Evolutionary conservation across 1,140 invertebrate genomes (phyloP).

Genomic region (Atopsyche davidsoni): DNA sequence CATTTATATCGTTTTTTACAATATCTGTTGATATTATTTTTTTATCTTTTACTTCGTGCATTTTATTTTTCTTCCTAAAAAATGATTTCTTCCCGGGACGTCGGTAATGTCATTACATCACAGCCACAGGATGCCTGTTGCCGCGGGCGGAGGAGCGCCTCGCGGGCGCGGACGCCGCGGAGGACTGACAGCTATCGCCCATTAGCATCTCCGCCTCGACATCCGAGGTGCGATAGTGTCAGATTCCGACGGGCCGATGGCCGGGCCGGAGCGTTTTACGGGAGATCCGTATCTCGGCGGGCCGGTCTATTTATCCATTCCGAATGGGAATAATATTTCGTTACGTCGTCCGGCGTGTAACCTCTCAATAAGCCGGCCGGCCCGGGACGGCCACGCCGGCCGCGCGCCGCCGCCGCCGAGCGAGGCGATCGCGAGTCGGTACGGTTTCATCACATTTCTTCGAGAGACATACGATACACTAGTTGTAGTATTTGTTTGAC

Average conservation of each 20-base stretch:
- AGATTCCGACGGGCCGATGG: conserved; percentile 20
- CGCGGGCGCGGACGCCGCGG: conserved; percentile 10
- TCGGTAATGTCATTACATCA: too few relatives aligned
- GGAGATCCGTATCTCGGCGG: conserved; percentile 21
- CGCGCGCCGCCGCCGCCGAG: background rate
- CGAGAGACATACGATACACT: too few relatives aligned
- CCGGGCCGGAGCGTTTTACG: conserved; percentile 12
- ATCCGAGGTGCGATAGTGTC: conserved; percentile 19
- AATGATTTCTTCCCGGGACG: too few relatives aligned
- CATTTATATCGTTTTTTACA: too few relatives aligned
- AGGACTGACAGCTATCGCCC: conserved; percentile 27
- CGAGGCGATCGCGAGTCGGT: background rate
- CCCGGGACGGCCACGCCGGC: background rate
- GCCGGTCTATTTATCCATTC: conserved; percentile 25
- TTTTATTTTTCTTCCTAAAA: too few relatives aligned
- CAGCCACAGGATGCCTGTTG: too few relatives aligned
- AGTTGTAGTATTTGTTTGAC: too few relatives aligned
- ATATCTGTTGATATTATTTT: too few relatives aligned
- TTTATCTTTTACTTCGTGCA: too few relatives aligned
- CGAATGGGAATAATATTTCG: conserved; percentile 15
- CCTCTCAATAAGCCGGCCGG: conserved; percentile 25
- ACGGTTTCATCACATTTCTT: background rate
- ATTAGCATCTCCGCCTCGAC: conserved; percentile 22
- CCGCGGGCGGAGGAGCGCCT: background rate
- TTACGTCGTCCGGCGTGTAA: conserved; percentile 9